These are phyloP conservation scores for Micromys minutus DNA, from an alignment of 2,113 vertebrate genomes.

Conservation along the genomic window DNA sequence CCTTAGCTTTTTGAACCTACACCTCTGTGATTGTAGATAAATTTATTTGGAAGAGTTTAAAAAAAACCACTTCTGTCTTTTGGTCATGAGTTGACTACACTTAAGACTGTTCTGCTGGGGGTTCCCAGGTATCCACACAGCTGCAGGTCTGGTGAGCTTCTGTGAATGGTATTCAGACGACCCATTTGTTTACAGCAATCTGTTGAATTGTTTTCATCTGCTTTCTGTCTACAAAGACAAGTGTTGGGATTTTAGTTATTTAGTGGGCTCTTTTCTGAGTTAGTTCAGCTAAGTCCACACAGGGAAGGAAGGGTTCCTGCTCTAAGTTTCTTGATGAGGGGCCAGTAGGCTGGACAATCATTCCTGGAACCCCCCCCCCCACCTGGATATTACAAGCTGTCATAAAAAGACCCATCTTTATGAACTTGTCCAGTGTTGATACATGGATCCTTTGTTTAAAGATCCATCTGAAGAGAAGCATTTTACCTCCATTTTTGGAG, in stretches of 20 bases:
- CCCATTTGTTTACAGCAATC: constrained; percentile 48
- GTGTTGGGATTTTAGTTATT: constrained; percentile 75
- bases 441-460: background rate
- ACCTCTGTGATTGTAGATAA: constrained; percentile 22
- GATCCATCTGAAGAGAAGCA: background rate
- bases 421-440: background rate
- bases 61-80: constrained; percentile 24
- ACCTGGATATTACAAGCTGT: constrained; percentile 45
- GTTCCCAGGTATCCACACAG: constrained; percentile 54
- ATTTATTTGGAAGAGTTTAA: constrained; percentile 58
- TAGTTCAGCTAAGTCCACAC: constrained; percentile 8
- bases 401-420: constrained; percentile 24
- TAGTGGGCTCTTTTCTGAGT: constrained; percentile 68
- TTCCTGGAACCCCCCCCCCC: background rate
- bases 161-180: constrained; percentile 71
- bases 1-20: constrained; percentile 21
- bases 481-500: background rate
- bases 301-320: background rate
- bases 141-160: constrained; percentile 65
- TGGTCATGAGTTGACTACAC: constrained; percentile 59
- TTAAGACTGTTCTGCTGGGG: constrained; percentile 1
- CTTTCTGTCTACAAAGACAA: constrained; percentile 67
- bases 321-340: background rate
- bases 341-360: background rate
- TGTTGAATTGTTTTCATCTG: constrained; percentile 75